Evolutionary conservation across 2,113 vertebrate species (phyloP).

Genomic region (Vicugna pacos): DNA sequence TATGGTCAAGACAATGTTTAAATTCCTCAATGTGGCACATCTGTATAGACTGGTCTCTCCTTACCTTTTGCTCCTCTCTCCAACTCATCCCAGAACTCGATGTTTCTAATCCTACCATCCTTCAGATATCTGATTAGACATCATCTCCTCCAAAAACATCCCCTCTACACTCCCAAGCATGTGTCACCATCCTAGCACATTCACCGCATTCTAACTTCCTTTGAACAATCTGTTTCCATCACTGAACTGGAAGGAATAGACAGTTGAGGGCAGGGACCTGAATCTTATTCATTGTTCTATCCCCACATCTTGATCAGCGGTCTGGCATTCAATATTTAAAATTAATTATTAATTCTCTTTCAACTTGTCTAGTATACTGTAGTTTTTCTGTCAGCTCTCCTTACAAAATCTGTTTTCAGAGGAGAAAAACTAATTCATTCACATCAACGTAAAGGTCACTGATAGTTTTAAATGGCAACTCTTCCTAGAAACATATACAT

Average conservation of each 20-base stretch:
- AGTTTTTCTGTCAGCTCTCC: slow-evolving; percentile 29
- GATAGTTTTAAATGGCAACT: slow-evolving; percentile 53
- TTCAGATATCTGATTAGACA: background rate
- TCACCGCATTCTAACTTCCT: background rate
- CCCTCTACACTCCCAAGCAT: background rate
- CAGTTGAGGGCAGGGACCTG: background rate
- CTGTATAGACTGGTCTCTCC: background rate
- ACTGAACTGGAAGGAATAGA: background rate
- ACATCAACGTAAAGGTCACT: background rate
- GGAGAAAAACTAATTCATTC: slow-evolving; percentile 17
- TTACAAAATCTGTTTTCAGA: slow-evolving; percentile 15
- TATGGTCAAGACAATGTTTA: background rate
- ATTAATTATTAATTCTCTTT: slow-evolving; percentile 51
- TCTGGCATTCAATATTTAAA: slow-evolving; percentile 40
- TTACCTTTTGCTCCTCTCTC: background rate
- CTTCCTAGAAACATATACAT: slow-evolving; percentile 28
- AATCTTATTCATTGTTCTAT: background rate
- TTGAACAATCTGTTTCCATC: background rate
- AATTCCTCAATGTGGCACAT: background rate
- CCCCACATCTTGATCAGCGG: background rate
- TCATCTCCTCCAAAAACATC: background rate
- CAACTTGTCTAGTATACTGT: background rate
- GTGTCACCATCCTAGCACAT: background rate
- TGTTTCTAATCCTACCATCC: background rate
- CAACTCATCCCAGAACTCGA: background rate